Evolutionary conservation across 2,888 invertebrate species (phyloP).

Genomic region (Trachelus iudaicus): DNA sequence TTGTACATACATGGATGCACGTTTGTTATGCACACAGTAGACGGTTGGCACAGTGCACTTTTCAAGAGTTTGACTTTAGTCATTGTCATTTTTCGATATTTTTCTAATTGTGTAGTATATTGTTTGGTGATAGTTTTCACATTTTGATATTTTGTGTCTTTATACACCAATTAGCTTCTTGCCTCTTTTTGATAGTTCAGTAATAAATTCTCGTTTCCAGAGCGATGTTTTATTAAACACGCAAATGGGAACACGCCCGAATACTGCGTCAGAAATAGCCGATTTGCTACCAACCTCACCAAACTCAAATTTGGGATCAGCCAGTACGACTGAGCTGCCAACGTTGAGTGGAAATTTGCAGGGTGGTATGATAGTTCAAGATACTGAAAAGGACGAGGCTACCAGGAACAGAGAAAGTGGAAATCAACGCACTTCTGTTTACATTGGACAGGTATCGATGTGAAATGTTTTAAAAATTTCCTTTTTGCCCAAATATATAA

Average conservation of each 20-base stretch:
- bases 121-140: not conserved
- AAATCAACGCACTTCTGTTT: conserved; percentile 60
- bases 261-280: conserved; percentile 14
- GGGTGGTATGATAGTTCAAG: conserved; percentile 55
- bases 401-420: conserved; percentile 52
- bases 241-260: conserved; percentile 34
- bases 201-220: conserved; percentile 33
- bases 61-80: not conserved
- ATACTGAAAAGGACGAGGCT: conserved; percentile 55
- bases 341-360: conserved; percentile 44
- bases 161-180: not conserved
- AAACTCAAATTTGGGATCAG: conserved; percentile 35
- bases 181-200: not conserved
- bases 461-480: not conserved
- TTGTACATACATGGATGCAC: conserved; percentile 38
- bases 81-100: conserved; percentile 31
- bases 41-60: not conserved
- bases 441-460: conserved; percentile 63
- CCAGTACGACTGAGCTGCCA: conserved; percentile 11
- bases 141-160: not conserved
- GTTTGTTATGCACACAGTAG: conserved; percentile 6
- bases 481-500: not conserved
- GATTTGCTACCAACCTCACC: conserved; percentile 22
- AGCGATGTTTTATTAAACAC: conserved; percentile 43
- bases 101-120: conserved; percentile 15